Base-by-base conservation (phyloP, 2,797 vertebrate species). In the Mus spretus region DNA sequence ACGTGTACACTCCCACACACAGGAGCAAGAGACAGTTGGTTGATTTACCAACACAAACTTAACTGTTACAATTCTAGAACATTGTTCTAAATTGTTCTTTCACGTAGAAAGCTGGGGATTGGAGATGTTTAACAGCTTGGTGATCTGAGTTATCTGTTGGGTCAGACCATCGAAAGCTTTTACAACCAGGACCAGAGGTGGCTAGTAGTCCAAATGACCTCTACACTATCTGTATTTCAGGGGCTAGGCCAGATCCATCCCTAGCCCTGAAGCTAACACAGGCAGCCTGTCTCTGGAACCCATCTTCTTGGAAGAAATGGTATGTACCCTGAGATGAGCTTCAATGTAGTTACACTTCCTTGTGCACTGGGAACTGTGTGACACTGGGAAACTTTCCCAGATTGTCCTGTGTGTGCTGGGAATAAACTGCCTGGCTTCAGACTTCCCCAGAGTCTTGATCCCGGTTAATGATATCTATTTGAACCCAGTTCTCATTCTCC, bases 31-130 rank as follows among this genome's bases (percentile, higher is more conserved):
- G 77, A 53, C 2, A 31, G 8, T 44, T 65, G 31, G 37, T 40
- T 28, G 47, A 9, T 83, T 92, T 82, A 61, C 13, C 61, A 81
- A 55, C 12, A 17, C n/a, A 83, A 72, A 95, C n/a, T 55, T 94
- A 61, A 78, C 26, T 86, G 70, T 93, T 93, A 72, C 4, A 93
- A 44, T 90, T 75, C 96, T 86, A 96, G 55, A n/a, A 20, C n/a
- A 72, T 72, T 37, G n/a, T 72, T 72, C 70, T 37, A 57, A 94
- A 91, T 55, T 67, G 63, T 34, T 85, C 63, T 50, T 85, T 3
- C 61, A 50, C n/a, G 61, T 44, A 67, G 82, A 67, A 85, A 85
- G 11, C 44, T 67, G 28, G 82, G 10, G n/a, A 14, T 9, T 50
- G 6, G 61, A 14, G 10, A 65, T n/a, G 19, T 50, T 67, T 50